phyloP scores from a whole-genome alignment of 2,113 vertebrate species.

The Coptodon bakossiorum region DNA sequence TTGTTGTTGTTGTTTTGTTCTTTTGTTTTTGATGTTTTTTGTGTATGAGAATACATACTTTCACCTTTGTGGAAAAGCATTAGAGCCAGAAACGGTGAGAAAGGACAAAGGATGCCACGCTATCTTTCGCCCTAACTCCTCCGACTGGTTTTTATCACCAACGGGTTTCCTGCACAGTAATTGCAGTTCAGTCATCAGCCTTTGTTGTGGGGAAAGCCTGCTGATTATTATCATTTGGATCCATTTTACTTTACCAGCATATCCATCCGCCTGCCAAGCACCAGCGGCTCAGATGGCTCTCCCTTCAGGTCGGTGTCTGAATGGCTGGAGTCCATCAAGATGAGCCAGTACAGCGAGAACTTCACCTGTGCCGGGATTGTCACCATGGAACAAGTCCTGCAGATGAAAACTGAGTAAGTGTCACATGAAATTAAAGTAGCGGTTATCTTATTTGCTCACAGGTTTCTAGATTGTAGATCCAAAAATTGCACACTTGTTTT shows the following conservation, averaged over 20 bases:
- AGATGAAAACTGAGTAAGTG: conserved; percentile 94
- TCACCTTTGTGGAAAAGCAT: not conserved
- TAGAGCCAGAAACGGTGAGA: not conserved
- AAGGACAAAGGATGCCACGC: conserved; percentile 9
- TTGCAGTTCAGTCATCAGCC: conserved; percentile 5
- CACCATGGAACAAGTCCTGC: conserved; percentile 89
- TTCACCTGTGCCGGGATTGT: conserved; percentile 83
- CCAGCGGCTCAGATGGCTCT: conserved; percentile 85
- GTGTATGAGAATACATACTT: conserved; percentile 6
- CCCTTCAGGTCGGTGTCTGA: conserved; percentile 88
- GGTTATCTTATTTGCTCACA: not conserved
- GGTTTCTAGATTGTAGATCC: not conserved
- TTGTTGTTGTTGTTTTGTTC: not conserved
- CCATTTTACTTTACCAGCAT: conserved; percentile 68
- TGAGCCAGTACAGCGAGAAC: conserved; percentile 93
- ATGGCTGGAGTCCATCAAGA: conserved; percentile 96
- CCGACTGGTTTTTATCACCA: conserved; percentile 50
- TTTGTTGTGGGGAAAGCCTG: conserved; percentile 38
- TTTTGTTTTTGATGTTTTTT: not conserved
- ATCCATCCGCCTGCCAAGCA: conserved; percentile 94
- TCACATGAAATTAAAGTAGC: not conserved
- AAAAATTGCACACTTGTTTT: not conserved
- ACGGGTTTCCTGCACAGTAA: conserved; percentile 35
- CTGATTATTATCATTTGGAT: conserved; percentile 27
- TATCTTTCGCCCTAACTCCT: conserved; percentile 18